Conservation (phyloP, 2,888 invertebrate genomes). For the Philereme vetulata region DNA sequence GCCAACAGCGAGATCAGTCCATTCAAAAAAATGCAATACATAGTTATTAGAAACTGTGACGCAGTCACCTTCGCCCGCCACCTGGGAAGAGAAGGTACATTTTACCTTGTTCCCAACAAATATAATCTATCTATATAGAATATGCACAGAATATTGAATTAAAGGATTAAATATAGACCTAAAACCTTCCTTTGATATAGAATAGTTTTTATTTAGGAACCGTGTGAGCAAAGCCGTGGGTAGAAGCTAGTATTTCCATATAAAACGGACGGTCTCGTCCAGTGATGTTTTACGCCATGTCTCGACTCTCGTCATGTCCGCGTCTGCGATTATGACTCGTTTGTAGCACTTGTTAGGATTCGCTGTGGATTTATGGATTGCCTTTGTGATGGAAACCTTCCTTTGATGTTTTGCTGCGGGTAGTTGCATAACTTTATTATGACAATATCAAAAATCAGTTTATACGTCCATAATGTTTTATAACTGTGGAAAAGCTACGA, state of each 20-base stretch:
- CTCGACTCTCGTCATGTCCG: background rate
- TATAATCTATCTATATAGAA: too few species aligned
- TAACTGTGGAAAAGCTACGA: background rate
- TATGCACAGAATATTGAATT: too few species aligned
- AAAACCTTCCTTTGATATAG: too few species aligned
- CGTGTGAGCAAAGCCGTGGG: too few species aligned
- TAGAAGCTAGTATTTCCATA: conserved; percentile 9
- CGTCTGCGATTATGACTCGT: conserved; percentile 12
- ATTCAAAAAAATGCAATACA: too few species aligned
- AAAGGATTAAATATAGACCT: too few species aligned
- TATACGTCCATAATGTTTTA: background rate
- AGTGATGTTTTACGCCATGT: conserved; percentile 17
- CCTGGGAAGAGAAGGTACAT: too few species aligned
- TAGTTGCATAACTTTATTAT: conserved; percentile 3
- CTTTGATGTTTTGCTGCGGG: conserved; percentile 12
- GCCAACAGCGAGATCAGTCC: too few species aligned
- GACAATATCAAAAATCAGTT: background rate
- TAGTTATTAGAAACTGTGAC: too few species aligned
- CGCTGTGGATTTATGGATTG: conserved; percentile 9
- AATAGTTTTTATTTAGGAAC: too few species aligned
- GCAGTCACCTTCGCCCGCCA: too few species aligned
- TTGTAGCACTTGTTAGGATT: conserved; percentile 22
- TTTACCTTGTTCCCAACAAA: too few species aligned
- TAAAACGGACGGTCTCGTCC: conserved; percentile 3
- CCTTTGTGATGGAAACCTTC: background rate